Evolutionary conservation across 2,113 vertebrate genomes (phyloP), one percentile per base, ranked within the genome.

Genomic region (Turnix velox): DNA sequence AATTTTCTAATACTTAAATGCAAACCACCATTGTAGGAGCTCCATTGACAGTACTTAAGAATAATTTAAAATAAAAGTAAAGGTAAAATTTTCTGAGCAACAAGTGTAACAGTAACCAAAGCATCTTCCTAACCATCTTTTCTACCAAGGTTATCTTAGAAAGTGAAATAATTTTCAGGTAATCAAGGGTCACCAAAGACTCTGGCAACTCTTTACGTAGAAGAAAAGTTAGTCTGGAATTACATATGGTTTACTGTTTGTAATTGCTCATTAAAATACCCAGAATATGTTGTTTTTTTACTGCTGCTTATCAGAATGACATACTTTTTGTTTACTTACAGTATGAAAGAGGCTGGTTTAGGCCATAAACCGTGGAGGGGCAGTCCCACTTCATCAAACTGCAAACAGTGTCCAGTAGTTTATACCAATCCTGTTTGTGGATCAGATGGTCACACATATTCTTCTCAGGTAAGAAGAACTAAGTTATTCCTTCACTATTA

Each of bases 381-480:
- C 94, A 96, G 96, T 85, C 95, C 98, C 59, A n/a, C 95, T 66
- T 94, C 96, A 80, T 97, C 98, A 76, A 98, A 98, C 94, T 99
- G 99, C 97, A 98, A 98, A 88, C 98, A 98, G n/a, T 99, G 99
- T 95, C 98, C 98, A 7, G 96, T 98, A 88, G 97, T 98, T 86
- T 98, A 98, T 92, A 98, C 98, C 78, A 97, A 96, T 84, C 98
- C 98, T 4, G 98, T 99, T 33, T 99, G 99, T 97, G 99, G 99
- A 87, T 99, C 98, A 48, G 99, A 99, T 72, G 98, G 98, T 33
- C 99, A 99, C 91, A 98, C 97, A 81, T 99, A 99, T 92, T 99
- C 98, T 91, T 98, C 98, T 87, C 98, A 99, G 99, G 99, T 98
- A 97, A 97, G 94, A 72, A 95, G 59, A 83, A 74, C 45, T 88